These are phyloP conservation scores for Pelvicachromis taeniatus DNA, from an alignment of 2,113 vertebrate species.

Conservation along the genomic window DNA sequence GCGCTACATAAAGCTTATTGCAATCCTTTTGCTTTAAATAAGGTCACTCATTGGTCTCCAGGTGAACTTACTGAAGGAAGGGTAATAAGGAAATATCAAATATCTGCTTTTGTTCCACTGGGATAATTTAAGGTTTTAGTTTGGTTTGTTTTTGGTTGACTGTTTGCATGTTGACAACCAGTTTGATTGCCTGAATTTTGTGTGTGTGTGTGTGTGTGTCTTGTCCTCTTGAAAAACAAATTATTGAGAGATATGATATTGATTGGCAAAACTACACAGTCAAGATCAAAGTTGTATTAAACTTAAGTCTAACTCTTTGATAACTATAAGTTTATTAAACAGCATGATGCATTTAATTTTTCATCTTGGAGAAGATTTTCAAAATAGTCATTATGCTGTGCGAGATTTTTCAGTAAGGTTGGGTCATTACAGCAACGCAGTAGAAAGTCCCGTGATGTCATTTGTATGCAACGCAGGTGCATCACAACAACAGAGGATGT, in stretches of 20 bases:
- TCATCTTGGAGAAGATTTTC: background rate
- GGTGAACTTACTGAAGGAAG: background rate
- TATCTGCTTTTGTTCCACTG: background rate
- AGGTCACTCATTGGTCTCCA: background rate
- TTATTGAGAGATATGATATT: background rate
- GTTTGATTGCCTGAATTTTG: background rate
- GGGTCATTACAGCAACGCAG: rapidly evolving
- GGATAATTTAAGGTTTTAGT: rapidly evolving
- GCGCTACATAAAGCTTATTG: background rate
- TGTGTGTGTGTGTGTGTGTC: no score
- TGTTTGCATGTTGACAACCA: background rate
- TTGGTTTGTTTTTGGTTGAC: background rate
- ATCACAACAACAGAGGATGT: background rate
- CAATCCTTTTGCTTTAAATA: background rate
- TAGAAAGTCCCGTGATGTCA: background rate
- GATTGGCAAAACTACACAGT: background rate
- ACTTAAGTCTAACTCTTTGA: background rate
- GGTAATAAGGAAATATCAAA: background rate
- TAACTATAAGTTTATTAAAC: background rate
- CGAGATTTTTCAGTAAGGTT: background rate
- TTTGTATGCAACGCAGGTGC: background rate
- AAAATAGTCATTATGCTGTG: background rate
- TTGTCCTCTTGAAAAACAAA: background rate
- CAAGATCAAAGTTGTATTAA: background rate
- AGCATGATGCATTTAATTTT: background rate